Base-by-base conservation (phyloP, 1,140 invertebrate species). In the Pseudomyrmex cubaensis region DNA sequence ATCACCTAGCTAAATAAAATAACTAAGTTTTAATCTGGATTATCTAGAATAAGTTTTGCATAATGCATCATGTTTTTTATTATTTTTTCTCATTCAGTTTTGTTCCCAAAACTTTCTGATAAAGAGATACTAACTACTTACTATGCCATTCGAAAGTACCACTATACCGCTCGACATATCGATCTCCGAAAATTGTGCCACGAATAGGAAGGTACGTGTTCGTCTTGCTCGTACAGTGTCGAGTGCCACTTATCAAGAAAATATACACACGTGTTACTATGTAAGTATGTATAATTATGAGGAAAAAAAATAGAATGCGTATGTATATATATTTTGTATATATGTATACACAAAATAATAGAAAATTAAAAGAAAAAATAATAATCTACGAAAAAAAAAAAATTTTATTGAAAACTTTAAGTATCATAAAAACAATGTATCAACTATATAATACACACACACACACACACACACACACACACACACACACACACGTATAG, bases 161-260 rank as follows among this genome's bases (percentile, higher is more conserved):
- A 72, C 89, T 89, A 91, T 75, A 64, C 72, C 86, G 90, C 77
- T 90, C 91, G 88, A 93, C 91, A 90, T 93, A 94, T 94, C 92
- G 94, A 94, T 93, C 90, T 85, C 91, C 82, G 72, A 84, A 92
- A 93, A 93, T 92, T 93, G 91, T 93, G 93, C 89, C 91, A 92
- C 90, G 90, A 93, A 93, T 93, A 91, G 90, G 90, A 87, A 86
- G 66, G 73, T 84, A 84, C 83, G 83, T 70, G 85, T 86, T 83
- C 86, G 77, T 77, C 73, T 77, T 83, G 69, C 35, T 87, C 89
- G 72, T 87, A 80, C 72, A 85, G 84, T 87, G 64, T 91, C 56
- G 87, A 89, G 87, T 90, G 89, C 86, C 86, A 87, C 86, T 90
- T 90, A 92, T 86, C 84, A 89, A 89, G 80, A 88, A 69, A 70